Evolutionary conservation across 2,888 invertebrate species (phyloP), one percentile per base, ranked within the genome.

Genomic region (Macrophya annulata): DNA sequence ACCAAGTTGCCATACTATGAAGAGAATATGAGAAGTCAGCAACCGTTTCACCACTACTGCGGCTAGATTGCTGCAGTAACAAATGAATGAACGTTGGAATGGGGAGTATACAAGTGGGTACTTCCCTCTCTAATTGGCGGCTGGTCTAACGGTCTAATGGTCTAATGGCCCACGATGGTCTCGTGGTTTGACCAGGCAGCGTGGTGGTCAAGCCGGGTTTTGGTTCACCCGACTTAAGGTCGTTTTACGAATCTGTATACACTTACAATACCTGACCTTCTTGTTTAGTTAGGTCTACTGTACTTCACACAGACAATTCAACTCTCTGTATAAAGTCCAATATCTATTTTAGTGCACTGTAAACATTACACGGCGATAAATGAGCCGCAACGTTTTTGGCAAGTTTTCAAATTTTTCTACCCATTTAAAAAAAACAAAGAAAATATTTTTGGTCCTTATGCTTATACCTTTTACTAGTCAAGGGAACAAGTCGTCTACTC

Each of bases 61-160:
- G 59, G 68, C 79, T 79, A 77, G 55, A 77, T 85, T 62, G 88
- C 86, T 85, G 87, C 86, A 87, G 87, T 88, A 88, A 86, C 87
- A 87, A 86, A 88, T 86, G 88, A 86, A 88, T 86, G 88, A 90
- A 89, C 88, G 89, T 87, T 88, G 87, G 89, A 90, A 88, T 90
- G 89, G 90, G 89, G 89, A 88, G 90, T 81, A 62, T 62, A 90
- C 91, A 91, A 91, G 91, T 91, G 91, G 91, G 88, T 89, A 91
- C 91, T 91, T 91, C 91, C 91, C 91, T 91, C 91, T 91, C 91
- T 87, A 89, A 88, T 86, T 87, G 84, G 45, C 84, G 65, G 71
- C 68, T 65, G 84, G 84, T 71, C 79, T 62, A 85, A 85, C 62
- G 81, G 59, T 81, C 81, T 81, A 81, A 81, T 81, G 81, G 81